Conservation (phyloP, 2,113 vertebrate genomes). For the Empidonax alnorum region DNA sequence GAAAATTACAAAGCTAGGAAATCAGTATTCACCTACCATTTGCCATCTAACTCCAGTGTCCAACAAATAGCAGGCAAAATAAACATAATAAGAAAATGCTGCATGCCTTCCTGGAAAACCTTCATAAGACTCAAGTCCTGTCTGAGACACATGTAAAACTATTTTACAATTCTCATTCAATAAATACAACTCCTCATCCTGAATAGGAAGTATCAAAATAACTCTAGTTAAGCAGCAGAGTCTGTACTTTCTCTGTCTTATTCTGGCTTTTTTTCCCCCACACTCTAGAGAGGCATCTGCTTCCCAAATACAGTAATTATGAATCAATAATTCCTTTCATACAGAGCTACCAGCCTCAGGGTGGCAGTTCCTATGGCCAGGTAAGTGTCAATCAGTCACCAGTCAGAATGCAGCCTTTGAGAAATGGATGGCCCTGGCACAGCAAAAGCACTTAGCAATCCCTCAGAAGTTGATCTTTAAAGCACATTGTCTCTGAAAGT, state of each 20-base stretch:
- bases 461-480: not conserved
- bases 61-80: not conserved
- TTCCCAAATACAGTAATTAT: not conserved
- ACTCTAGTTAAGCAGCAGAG: not conserved
- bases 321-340: not conserved
- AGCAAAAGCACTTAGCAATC: not conserved
- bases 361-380: not conserved
- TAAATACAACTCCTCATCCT: not conserved
- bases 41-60: not conserved
- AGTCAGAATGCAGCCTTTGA: not conserved
- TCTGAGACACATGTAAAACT: not conserved
- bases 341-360: not conserved
- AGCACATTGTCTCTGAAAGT: not conserved
- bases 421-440: not conserved
- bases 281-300: not conserved
- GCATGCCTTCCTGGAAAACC: not conserved
- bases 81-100: not conserved
- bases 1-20: not conserved
- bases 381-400: not conserved
- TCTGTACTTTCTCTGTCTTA: not conserved
- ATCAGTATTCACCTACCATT: not conserved
- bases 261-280: fast-evolving
- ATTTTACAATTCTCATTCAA: fast-evolving
- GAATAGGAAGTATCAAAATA: not conserved
- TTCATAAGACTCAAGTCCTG: not conserved